Evolutionary conservation across 2,888 invertebrate species (phyloP), one percentile per base, ranked within the genome.

Genomic region (Leptinotarsa rubiginosa): DNA sequence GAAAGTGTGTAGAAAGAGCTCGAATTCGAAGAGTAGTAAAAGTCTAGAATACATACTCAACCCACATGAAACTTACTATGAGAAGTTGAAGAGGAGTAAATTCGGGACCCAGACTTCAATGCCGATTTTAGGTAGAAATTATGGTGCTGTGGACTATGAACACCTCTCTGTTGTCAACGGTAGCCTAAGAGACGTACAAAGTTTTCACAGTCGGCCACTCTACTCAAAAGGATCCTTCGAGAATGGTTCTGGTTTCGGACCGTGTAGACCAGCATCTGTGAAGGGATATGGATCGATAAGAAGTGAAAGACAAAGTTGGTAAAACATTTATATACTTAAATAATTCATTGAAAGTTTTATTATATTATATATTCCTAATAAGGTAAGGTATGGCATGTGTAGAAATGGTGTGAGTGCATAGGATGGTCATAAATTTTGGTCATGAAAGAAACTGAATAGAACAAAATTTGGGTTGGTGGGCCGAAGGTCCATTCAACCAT

Each of bases 131-230:
- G 41, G 47, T 2, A 70, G 41, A 16, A 66, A 65, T 16, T 31
- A 31, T 15, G 47, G 18, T 10, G 49, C 52, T 5, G 66, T 94
- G 49, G 94, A 95, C 88, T 94, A 94, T 85, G 95, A 95, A 83
- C 89, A 94, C 74, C 91, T 94, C 83, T 91, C 89, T 22, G 85
- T 89, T 20, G 84, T 86, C 18, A 88, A 88, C 54, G 88, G 89
- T 10, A 79, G 74, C 25, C 15, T 77, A 54, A 77, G 71, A 87
- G 89, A 91, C 86, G 86, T 88, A 86, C 81, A 79, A 47, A 80
- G 81, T 71, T 72, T 83, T n/a, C 76, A 81, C n/a, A 80, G 78
- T 47, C 68, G 80, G 70, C 75, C 79, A 41, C 50, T 84, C 70
- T 85, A 88, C 87, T 76, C 89, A 85, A 70, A 88, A 73, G 78